Evolutionary conservation across 2,113 vertebrate genomes (phyloP).

Genomic region (Stomatorhinus ivindoensis): DNA sequence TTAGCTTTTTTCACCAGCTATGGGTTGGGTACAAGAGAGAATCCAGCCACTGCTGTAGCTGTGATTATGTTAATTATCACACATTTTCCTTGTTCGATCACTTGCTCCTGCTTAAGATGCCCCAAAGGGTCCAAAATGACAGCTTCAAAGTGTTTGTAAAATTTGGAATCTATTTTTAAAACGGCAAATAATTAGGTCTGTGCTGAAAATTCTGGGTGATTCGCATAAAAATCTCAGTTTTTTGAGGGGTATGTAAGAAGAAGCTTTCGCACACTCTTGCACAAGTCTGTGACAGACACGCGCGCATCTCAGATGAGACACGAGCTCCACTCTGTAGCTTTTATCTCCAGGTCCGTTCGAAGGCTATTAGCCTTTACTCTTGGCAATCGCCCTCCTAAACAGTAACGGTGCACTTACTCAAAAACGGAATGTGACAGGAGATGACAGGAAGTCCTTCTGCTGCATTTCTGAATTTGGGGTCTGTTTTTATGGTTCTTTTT

Average conservation of each 20-base stretch:
- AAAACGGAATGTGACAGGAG: too few species aligned
- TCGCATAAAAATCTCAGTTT: background rate
- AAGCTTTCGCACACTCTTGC: background rate
- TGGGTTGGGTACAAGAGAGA: too few species aligned
- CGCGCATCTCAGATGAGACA: background rate
- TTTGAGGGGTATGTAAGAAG: slow-evolving; percentile 8
- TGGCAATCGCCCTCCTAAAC: background rate
- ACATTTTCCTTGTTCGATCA: background rate
- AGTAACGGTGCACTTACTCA: background rate
- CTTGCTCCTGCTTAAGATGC: background rate
- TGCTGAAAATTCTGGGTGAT: slow-evolving; percentile 14
- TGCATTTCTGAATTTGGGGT: background rate
- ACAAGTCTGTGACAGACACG: background rate
- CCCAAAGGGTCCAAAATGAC: background rate
- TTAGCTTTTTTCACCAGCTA: background rate
- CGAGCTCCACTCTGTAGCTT: background rate
- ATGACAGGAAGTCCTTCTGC: background rate
- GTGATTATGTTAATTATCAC: background rate
- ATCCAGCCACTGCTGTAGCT: background rate
- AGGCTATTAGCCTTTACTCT: background rate
- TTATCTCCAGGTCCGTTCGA: background rate
- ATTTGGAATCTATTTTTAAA: slow-evolving; percentile 20
- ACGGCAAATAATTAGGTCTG: slow-evolving; percentile 6
- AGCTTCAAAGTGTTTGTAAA: background rate
- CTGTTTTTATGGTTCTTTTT: background rate